Conservation (phyloP, 53 echinoderm and acorn worm genomes). For the Henricia sp. region DNA sequence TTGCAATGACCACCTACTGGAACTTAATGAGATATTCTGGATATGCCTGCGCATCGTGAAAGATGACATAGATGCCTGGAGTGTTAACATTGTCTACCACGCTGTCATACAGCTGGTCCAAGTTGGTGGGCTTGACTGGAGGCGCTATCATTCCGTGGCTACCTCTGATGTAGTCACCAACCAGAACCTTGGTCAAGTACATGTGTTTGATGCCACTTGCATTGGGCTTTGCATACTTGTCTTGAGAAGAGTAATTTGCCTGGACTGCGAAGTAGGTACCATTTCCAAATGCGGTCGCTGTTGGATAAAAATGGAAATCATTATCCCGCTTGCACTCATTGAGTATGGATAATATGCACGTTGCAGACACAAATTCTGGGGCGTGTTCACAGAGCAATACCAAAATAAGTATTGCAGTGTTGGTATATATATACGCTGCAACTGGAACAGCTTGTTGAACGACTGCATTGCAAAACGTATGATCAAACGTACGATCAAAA, state of each 20-base stretch:
- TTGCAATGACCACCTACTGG: too few species aligned
- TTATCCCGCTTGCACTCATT: background rate
- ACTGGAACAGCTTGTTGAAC: too few species aligned
- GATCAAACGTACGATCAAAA: background rate
- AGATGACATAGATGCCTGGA: conserved; percentile 58
- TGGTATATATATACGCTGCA: background rate
- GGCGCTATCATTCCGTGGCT: conserved; percentile 40
- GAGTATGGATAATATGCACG: background rate
- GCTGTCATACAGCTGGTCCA: conserved; percentile 32
- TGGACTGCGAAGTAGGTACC: conserved; percentile 67
- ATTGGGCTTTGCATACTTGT: conserved; percentile 41
- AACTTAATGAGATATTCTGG: conserved; percentile 69
- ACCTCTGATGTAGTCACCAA: conserved; percentile 59
- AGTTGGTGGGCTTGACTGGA: conserved; percentile 33
- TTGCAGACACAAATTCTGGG: background rate
- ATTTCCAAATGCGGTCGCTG: conserved; percentile 56
- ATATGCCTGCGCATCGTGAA: conserved; percentile 67
- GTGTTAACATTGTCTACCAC: conserved; percentile 27
- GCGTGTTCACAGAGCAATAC: background rate
- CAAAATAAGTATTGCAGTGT: background rate
- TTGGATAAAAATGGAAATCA: background rate
- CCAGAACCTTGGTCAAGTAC: conserved; percentile 56
- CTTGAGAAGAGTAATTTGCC: conserved; percentile 30
- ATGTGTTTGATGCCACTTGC: conserved; percentile 33
- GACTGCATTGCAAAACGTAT: too few species aligned